Base-by-base conservation (phyloP, 2,797 vertebrate species). In the Diceros bicornis region DNA sequence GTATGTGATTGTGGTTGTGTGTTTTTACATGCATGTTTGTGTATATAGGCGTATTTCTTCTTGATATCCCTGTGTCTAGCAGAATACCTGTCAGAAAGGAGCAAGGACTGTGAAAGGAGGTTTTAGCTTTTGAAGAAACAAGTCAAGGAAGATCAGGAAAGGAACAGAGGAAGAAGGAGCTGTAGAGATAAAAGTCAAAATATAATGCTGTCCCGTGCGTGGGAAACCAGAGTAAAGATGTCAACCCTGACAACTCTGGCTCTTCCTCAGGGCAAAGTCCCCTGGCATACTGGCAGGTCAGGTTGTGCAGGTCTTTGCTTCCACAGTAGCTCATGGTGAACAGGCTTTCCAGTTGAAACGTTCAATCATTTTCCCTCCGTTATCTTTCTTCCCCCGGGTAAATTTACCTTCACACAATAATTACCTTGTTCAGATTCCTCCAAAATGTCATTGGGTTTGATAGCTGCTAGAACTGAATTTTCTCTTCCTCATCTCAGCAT, bases 391-490 rank as follows among this genome's bases (percentile, higher is more conserved):
- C 41, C 50, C 32, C 2, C 0, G 50, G 77, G 91, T 71, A 97
- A 98, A 94, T 97, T 97, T 94, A 59, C 64, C 75, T 89, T 88
- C 97, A 83, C 74, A 64, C 61, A 94, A 91, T 98, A 98, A 98
- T 98, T 97, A 97, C 64, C 75, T 89, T 78, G 97, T 94, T 98
- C 96, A 98, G 97, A 81, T 44, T 97, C 66, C 92, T 94, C 82
- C 78, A 91, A 98, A 98, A 98, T 97, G 98, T 97, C 97, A 95
- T 71, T 97, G 98, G 96, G 82, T 97, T 98, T 96, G 96, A 97
- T 94, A 90, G 93, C 91, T 96, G 69, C 89, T n/a, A 66, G 25
- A 77, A 64, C 27, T 96, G 97, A 83, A 91, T 97, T 98, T 95
- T 81, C n/a, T 87, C 74, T 93, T 98, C 95, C 94, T 98, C 93